These are phyloP conservation scores for Parambassis ranga DNA, from an alignment of 2,797 vertebrate genomes.

Conservation along the genomic window DNA sequence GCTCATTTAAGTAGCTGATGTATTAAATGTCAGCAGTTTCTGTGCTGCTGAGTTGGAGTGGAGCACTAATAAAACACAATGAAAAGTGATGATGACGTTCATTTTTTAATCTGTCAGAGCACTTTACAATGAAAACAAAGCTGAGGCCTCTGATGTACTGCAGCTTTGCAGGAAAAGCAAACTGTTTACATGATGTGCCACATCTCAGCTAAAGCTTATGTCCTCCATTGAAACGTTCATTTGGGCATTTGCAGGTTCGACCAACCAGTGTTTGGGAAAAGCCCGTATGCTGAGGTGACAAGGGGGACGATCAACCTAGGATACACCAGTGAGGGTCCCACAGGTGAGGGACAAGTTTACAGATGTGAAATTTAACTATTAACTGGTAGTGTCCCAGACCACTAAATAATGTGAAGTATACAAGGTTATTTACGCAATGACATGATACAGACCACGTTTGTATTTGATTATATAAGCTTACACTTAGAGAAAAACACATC, in stretches of 20 bases:
- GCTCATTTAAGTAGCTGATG: conserved; percentile 18
- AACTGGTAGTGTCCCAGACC: too few species aligned
- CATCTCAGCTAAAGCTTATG: conserved; percentile 41
- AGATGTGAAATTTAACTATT: too few species aligned
- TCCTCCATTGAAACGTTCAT: conserved; percentile 30
- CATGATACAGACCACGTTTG: too few species aligned
- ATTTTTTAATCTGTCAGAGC: conserved; percentile 41
- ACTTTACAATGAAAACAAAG: conserved; percentile 46
- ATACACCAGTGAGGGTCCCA: conserved; percentile 52
- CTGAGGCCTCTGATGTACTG: conserved; percentile 6
- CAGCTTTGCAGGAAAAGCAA: conserved; percentile 35
- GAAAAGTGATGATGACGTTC: conserved; percentile 28
- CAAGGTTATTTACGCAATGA: too few species aligned
- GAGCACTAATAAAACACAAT: conserved; percentile 31
- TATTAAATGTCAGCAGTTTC: conserved; percentile 36
- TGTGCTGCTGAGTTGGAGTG: conserved; percentile 12
- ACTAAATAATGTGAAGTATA: too few species aligned
- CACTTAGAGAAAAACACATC: too few species aligned
- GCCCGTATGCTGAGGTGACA: conserved; percentile 45
- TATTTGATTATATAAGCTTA: too few species aligned
- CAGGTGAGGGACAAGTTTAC: conserved; percentile 69
- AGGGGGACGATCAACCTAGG: conserved; percentile 68
- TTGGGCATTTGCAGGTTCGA: conserved; percentile 48
- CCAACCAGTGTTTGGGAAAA: conserved; percentile 41
- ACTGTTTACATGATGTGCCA: conserved; percentile 25